A percentile compares a stretch with the other conserved stretches of the same genome.
phyloP scores from a whole-genome alignment of 2,888 invertebrate genomes.

The Harmothoe impar region DNA sequence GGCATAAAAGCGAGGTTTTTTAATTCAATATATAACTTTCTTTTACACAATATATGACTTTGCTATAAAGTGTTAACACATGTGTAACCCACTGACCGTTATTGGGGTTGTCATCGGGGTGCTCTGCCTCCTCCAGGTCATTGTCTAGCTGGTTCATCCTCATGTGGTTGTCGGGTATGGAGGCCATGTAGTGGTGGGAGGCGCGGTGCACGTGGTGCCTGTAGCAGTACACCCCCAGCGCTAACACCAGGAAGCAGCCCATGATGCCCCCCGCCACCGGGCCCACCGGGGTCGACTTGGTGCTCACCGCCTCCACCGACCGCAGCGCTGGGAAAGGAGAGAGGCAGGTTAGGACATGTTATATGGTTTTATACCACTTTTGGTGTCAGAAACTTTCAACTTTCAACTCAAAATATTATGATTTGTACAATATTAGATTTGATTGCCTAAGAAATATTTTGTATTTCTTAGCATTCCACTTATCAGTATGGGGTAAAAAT shows the following conservation, averaged over 20 bases:
- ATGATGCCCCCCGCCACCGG: conserved; percentile 94
- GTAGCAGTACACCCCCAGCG: conserved; percentile 91
- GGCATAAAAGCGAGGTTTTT: too few species aligned
- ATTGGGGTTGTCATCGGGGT: conserved; percentile 79
- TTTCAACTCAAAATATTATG: too few species aligned
- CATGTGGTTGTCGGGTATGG: conserved; percentile 81
- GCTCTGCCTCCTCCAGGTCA: conserved; percentile 82
- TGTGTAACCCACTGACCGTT: conserved; percentile 73
- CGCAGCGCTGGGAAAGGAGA: conserved; percentile 26
- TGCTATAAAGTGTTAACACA: too few species aligned
- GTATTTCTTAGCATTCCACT: too few species aligned
- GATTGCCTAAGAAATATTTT: too few species aligned
- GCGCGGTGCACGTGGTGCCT: conserved; percentile 85
- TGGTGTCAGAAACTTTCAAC: too few species aligned
- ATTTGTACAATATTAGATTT: too few species aligned
- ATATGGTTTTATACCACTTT: too few species aligned
- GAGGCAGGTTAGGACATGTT: too few species aligned
- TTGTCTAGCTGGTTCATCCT: conserved; percentile 83
- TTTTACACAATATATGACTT: too few species aligned
- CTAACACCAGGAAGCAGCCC: conserved; percentile 91
- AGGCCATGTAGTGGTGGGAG: conserved; percentile 81
- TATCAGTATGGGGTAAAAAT: too few species aligned
- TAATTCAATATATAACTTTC: too few species aligned
- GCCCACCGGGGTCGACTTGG: conserved; percentile 88
- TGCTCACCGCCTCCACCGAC: conserved; percentile 70